A percentile compares a stretch with the other conserved stretches of the same genome.
phyloP scores from a whole-genome alignment of 2,797 vertebrate species.

The Catostomus latipinnis region DNA sequence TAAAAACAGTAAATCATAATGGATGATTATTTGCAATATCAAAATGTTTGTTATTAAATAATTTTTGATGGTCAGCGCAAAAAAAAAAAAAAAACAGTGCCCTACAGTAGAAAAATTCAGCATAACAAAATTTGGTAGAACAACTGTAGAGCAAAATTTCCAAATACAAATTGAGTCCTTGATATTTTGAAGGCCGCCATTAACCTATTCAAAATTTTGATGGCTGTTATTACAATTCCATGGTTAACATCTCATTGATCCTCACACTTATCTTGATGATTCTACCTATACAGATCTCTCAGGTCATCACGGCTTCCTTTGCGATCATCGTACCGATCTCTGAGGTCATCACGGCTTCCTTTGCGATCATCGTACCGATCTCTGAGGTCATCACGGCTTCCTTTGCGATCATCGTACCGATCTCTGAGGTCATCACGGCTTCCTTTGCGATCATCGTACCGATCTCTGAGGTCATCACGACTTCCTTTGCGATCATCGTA shows the following conservation, averaged over 20 bases:
- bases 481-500: background rate
- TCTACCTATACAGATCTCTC: background rate
- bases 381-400: slow-evolving; percentile 1
- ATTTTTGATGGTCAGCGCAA: too few relatives aligned
- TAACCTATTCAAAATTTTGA: background rate
- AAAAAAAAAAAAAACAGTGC: too few relatives aligned
- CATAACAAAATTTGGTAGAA: background rate
- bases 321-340: slow-evolving; percentile 8
- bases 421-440: slow-evolving; percentile 53
- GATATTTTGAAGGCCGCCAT: background rate
- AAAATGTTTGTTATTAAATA: too few relatives aligned
- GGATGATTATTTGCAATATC: too few relatives aligned
- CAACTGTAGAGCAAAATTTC: background rate
- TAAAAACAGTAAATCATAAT: background rate
- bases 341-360: slow-evolving; percentile 2
- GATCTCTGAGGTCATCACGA: slow-evolving; percentile 13
- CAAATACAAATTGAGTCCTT: background rate
- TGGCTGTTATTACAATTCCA: background rate
- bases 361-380: slow-evolving; percentile 37
- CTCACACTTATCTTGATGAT: background rate
- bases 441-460: slow-evolving; percentile 16
- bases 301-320: slow-evolving; percentile 43
- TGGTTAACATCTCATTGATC: background rate
- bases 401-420: slow-evolving; percentile 31
- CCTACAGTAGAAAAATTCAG: too few relatives aligned